Percentiles rank a stretch among this genome's conserved stretches.
These are phyloP conservation scores for Gopherus flavomarginatus DNA, from an alignment of 2,113 vertebrate species.

Conservation along the genomic window DNA sequence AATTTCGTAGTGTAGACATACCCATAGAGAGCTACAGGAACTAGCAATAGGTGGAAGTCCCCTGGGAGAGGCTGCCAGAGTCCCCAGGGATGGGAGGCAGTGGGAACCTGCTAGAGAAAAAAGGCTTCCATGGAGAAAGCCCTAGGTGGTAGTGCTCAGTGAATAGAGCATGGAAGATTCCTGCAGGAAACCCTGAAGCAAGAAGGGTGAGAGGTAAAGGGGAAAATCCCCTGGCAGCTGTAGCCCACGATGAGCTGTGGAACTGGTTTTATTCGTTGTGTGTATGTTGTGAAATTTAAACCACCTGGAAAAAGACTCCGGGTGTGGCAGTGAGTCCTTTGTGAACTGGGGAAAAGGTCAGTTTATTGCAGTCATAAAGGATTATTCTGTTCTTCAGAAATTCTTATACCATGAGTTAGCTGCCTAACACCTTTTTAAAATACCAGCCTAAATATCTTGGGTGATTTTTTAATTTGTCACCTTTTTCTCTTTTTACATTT, in stretches of 20 bases:
- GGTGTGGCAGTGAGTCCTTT: neutral
- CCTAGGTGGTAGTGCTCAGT: neutral
- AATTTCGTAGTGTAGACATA: too few species aligned
- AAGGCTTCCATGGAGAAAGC: neutral
- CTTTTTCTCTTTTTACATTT: neutral
- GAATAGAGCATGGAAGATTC: neutral
- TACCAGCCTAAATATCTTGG: neutral
- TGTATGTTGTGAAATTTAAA: neutral
- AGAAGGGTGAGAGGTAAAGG: neutral
- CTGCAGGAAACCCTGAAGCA: neutral
- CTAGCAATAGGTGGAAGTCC: neutral
- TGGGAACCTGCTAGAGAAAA: neutral
- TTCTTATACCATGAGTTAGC: neutral
- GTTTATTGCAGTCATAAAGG: neutral
- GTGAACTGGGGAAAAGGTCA: neutral
- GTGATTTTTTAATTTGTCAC: neutral
- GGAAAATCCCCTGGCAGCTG: neutral
- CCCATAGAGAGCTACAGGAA: neutral
- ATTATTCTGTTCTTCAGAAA: neutral
- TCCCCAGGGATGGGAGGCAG: neutral
- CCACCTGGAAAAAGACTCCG: neutral
- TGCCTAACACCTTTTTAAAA: neutral
- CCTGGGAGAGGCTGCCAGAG: too few species aligned
- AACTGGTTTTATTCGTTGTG: neutral
- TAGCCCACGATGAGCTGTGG: neutral